Base-by-base conservation (phyloP, 2,113 vertebrate species). In the Ia io region DNA sequence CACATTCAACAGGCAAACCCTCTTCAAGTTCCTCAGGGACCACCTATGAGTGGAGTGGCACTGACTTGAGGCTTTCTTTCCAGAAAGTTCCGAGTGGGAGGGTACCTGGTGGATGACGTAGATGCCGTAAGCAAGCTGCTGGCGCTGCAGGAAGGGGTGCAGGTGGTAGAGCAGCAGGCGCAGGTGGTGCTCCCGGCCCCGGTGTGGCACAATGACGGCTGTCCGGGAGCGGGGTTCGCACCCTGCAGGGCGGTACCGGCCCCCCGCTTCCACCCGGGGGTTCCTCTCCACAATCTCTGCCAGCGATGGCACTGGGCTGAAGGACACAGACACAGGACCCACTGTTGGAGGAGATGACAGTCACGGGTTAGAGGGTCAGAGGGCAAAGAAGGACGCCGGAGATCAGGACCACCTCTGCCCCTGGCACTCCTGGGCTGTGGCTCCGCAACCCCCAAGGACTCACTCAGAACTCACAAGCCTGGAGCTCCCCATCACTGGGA, bases 51-150 rank as follows among this genome's bases (percentile, higher is more conserved):
- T 40, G 20, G 56, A 51, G 22, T 35, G 76, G 70, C 30, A 37
- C 65, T 65, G 76, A 61, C 59, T 18, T 10, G n/a, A 53, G 69
- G 49, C 17, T 59, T 78, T 61, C 51, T 77, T 40, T 49, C 16
- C 42, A 44, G 53, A 42, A 49, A 63, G 59, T 23, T 61, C 9
- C 23, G 25, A 28, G 53, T 25, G 28, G 28, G 61, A 13, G 0
- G 0, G 8, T 90, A 99, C 99, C 99, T 99, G 99, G 95, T 99
- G 99, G n/a, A 99, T 98, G 3, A 99, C 99, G 12, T 99, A 99
- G 98, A 99, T 99, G 97, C 99, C 99, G 9, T 99, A 99, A 40
- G 99, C 99, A 12, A 99, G 99, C 98, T 99, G 99, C 97, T 99
- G 99, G 73, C 99, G 98, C 97, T 99, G 99, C 88, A 99, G 98